These are phyloP conservation scores for Mungos mungo DNA, from an alignment of 2,113 vertebrate species.

Conservation along the genomic window DNA sequence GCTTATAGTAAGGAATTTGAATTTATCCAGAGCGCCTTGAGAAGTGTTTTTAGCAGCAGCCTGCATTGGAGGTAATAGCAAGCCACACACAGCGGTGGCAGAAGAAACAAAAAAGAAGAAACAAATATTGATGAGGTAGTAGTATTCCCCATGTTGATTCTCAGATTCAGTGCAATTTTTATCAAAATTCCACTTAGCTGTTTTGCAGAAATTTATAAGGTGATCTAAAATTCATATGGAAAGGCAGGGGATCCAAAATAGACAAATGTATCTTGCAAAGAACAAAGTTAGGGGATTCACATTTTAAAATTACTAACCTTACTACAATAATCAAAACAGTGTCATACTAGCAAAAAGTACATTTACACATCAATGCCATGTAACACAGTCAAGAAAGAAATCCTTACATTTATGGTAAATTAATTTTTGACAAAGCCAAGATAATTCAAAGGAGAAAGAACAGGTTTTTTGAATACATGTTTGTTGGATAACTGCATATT, in stretches of 20 bases:
- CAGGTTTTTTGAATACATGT: neutral
- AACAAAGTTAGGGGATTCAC: neutral
- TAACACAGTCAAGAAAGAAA: neutral
- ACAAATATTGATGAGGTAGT: neutral
- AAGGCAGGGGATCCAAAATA: neutral
- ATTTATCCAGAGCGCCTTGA: neutral
- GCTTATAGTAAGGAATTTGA: neutral
- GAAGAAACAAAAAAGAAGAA: neutral
- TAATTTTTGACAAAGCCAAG: neutral
- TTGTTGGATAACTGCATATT: neutral
- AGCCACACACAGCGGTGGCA: neutral
- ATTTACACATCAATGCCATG: neutral
- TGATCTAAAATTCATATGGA: neutral
- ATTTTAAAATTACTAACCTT: neutral
- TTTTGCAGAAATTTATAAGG: neutral
- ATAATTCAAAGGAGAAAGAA: neutral
- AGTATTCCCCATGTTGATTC: neutral
- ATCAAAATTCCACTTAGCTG: neutral
- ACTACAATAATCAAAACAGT: neutral
- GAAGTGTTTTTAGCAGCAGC: neutral
- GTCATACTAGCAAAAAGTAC: neutral
- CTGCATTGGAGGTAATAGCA: neutral
- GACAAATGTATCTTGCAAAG: neutral
- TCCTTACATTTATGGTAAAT: neutral
- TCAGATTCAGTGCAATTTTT: neutral